Conservation (phyloP, 92 coral and sea anemone species). For the Ricordea florida region DNA sequence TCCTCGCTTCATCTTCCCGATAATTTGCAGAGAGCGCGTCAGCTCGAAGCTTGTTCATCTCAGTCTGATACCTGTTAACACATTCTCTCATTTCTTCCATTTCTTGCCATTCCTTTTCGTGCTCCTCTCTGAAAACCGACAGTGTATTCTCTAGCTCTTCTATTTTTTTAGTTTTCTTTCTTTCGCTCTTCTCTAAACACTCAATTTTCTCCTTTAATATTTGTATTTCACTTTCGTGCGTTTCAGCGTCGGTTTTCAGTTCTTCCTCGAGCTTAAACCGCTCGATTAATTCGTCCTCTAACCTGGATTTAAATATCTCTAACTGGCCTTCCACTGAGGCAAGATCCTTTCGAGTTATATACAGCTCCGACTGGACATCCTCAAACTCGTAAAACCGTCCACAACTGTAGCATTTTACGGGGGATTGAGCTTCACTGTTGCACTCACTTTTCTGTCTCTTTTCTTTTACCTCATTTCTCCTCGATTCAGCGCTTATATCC, state of each 20-base stretch:
- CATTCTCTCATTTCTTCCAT: constrained; percentile 43
- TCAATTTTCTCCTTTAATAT: constrained; percentile 17
- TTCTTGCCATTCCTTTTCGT: constrained; percentile 47
- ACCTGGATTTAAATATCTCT: constrained; percentile 52
- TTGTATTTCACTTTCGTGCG: constrained; percentile 29
- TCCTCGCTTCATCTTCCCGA: constrained; percentile 53
- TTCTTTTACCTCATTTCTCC: no score
- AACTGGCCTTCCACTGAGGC: constrained; percentile 46
- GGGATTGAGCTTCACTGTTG: background rate
- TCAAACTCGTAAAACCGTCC: background rate
- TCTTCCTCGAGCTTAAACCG: constrained; percentile 66
- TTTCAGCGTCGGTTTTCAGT: constrained; percentile 41
- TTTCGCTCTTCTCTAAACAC: constrained; percentile 26
- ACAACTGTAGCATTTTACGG: constrained; percentile 24
- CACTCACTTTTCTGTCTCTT: no score
- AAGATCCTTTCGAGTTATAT: constrained; percentile 51
- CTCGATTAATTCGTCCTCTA: constrained; percentile 67
- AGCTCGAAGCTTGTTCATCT: constrained; percentile 45
- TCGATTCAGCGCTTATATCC: background rate
- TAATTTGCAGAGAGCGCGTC: constrained; percentile 52
- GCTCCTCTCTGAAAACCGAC: constrained; percentile 24
- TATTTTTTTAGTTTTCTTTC: constrained; percentile 30
- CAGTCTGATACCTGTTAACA: constrained; percentile 43
- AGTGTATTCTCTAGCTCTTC: constrained; percentile 42
- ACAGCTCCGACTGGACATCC: constrained; percentile 55